Conservation (phyloP, 2,113 vertebrate genomes). For the Meles meles region DNA sequence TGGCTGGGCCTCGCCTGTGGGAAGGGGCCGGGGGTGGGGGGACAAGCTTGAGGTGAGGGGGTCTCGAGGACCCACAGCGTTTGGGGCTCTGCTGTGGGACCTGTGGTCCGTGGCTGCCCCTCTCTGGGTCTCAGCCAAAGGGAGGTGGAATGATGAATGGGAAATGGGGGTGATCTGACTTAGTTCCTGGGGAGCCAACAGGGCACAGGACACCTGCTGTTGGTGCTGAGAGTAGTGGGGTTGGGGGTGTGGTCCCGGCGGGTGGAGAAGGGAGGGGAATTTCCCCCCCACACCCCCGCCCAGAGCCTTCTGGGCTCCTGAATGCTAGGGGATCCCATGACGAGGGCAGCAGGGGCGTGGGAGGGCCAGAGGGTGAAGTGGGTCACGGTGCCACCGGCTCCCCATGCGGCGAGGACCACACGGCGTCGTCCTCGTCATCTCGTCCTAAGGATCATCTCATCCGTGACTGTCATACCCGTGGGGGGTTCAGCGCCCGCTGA, state of each 20-base stretch:
- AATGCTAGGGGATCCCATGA: neutral
- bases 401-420: neutral
- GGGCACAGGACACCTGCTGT: neutral
- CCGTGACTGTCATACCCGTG: fast-evolving
- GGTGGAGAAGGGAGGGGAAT: neutral
- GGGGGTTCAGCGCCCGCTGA: fast-evolving
- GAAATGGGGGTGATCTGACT: neutral
- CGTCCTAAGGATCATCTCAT: fast-evolving
- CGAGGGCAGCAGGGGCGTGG: neutral
- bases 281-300: neutral
- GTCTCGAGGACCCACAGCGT: neutral
- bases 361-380: neutral
- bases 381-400: fast-evolving
- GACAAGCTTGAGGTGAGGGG: neutral
- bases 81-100: neutral
- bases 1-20: neutral
- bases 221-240: neutral
- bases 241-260: neutral
- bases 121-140: neutral
- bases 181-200: neutral
- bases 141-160: neutral
- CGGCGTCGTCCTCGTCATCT: neutral
- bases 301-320: neutral
- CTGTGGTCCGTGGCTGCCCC: neutral
- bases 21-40: neutral